Percentiles rank a stretch among this genome's conserved stretches.
Conservation (phyloP, 2,797 vertebrate species). For the Lindbergichthys nudifrons region DNA sequence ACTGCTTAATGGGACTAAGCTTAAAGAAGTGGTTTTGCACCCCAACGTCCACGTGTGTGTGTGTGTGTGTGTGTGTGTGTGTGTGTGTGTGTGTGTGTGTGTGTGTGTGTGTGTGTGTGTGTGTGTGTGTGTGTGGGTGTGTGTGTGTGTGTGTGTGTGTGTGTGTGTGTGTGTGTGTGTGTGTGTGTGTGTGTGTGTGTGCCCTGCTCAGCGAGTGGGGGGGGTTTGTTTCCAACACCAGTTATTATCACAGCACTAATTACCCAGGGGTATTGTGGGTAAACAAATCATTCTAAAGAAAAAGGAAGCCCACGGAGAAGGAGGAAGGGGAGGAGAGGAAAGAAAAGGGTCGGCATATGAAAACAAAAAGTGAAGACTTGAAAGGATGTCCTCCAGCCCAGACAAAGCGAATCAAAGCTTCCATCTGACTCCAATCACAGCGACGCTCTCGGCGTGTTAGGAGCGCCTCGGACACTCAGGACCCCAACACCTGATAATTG, state of each 20-base stretch:
- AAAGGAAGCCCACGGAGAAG: slow-evolving; percentile 58
- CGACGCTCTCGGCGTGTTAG: slow-evolving; percentile 1
- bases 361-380: slow-evolving; percentile 43
- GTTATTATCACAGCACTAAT: slow-evolving; percentile 80
- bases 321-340: slow-evolving; percentile 43
- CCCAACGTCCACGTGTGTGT: not conserved
- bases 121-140: slow-evolving; percentile 20
- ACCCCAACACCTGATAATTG: slow-evolving; percentile 53
- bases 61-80: not conserved
- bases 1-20: slow-evolving; percentile 30
- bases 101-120: slow-evolving; percentile 22
- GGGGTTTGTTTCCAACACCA: slow-evolving; percentile 80
- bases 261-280: slow-evolving; percentile 79
- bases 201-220: slow-evolving; percentile 65
- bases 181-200: slow-evolving; percentile 38
- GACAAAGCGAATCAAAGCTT: slow-evolving; percentile 29
- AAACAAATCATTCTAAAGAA: slow-evolving; percentile 80
- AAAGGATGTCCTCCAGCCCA: slow-evolving; percentile 51
- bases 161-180: slow-evolving; percentile 44
- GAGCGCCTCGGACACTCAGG: slow-evolving; percentile 33
- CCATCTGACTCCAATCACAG: slow-evolving; percentile 26
- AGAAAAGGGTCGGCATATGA: slow-evolving; percentile 29
- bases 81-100: slow-evolving; percentile 3
- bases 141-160: too few species aligned
- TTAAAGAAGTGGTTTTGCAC: slow-evolving; percentile 49